Evolutionary conservation across 2,113 vertebrate genomes (phyloP).

Genomic region (Thryonomys swinderianus): DNA sequence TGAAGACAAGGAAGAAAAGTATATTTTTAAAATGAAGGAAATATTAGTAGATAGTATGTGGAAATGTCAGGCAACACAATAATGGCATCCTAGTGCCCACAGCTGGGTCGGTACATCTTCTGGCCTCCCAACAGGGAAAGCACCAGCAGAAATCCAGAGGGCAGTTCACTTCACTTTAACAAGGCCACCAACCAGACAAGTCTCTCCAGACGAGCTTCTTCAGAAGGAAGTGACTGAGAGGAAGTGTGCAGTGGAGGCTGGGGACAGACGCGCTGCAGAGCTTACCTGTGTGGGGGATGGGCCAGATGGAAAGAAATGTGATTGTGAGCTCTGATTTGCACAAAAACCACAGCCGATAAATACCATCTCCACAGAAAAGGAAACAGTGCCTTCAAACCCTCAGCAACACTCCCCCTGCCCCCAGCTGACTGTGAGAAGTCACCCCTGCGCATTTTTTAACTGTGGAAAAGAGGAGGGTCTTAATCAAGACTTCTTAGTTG

Average conservation of each 20-base stretch:
- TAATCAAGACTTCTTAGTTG: background rate
- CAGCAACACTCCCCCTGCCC: background rate
- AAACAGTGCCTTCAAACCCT: background rate
- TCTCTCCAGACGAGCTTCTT: background rate
- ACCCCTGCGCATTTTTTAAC: background rate
- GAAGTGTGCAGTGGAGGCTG: background rate
- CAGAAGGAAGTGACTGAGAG: conserved; percentile 37
- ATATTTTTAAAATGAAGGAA: conserved; percentile 2
- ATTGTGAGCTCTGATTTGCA: background rate
- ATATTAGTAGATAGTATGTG: background rate
- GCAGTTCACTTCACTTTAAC: background rate
- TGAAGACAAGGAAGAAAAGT: background rate
- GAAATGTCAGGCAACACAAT: conserved; percentile 21
- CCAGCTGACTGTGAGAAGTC: background rate
- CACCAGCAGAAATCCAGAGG: background rate
- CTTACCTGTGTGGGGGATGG: conserved; percentile 2
- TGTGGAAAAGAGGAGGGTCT: background rate
- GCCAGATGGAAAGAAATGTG: background rate
- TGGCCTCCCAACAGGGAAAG: background rate
- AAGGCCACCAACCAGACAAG: background rate
- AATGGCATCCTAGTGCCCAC: background rate
- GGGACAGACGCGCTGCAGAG: background rate
- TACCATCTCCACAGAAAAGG: conserved; percentile 1
- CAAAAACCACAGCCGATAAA: background rate
- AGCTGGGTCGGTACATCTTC: background rate